These are phyloP conservation scores for Lanius collurio DNA, from an alignment of 2,113 vertebrate genomes.

Conservation along the genomic window DNA sequence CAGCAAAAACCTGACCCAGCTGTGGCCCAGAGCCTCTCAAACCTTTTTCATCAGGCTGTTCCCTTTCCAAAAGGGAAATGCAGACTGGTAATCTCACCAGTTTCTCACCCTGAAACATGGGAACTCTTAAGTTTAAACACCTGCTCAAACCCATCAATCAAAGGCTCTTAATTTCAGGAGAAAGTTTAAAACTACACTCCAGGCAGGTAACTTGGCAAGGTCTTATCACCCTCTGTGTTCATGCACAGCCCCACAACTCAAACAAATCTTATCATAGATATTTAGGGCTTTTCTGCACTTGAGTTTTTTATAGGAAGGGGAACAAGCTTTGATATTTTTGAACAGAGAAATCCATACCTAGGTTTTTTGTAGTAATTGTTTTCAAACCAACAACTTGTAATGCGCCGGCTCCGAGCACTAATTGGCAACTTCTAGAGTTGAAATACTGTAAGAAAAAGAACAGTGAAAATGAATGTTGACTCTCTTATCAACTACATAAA, in stretches of 20 bases:
- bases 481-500: not conserved
- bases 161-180: not conserved
- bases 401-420: slow-evolving; percentile 95
- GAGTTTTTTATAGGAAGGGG: not conserved
- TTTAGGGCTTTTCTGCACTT: not conserved
- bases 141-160: not conserved
- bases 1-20: not conserved
- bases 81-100: not conserved
- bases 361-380: slow-evolving; percentile 98
- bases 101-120: not conserved
- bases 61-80: not conserved
- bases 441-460: slow-evolving; percentile 84
- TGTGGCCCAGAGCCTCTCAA: not conserved
- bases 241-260: not conserved
- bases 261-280: not conserved
- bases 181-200: not conserved
- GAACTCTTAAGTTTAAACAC: not conserved
- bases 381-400: slow-evolving; percentile 96
- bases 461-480: not conserved
- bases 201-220: not conserved
- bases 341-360: slow-evolving; percentile 78
- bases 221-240: not conserved
- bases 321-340: not conserved
- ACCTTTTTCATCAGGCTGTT: not conserved
- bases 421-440: slow-evolving; percentile 97